Conservation (phyloP, 2,113 vertebrate species). For the Oophaga pumilio region DNA sequence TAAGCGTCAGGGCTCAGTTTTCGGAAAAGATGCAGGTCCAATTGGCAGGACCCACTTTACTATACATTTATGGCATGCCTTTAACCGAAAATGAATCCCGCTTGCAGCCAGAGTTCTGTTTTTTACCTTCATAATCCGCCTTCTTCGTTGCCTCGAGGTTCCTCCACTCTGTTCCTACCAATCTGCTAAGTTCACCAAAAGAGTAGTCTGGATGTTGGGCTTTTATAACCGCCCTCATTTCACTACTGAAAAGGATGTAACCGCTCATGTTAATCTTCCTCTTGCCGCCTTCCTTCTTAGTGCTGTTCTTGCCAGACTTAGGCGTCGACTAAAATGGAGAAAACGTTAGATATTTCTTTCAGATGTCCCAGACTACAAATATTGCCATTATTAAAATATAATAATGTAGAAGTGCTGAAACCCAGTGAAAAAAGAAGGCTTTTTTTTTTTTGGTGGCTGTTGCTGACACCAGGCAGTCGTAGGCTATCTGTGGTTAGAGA, state of each 20-base stretch:
- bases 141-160: constrained; percentile 94
- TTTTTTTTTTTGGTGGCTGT: constrained; percentile 5
- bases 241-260: constrained; percentile 98
- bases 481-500: constrained; percentile 49
- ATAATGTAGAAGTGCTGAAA: background rate
- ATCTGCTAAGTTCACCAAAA: constrained; percentile 95
- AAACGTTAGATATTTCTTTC: constrained; percentile 9
- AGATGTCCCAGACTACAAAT: no score
- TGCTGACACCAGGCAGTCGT: constrained; percentile 33
- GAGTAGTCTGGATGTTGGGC: constrained; percentile 97
- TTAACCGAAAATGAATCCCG: no score
- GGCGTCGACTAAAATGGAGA: constrained; percentile 84
- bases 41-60: no score
- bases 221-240: constrained; percentile 99
- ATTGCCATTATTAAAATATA: background rate
- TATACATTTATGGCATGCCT: no score
- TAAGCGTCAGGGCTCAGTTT: no score
- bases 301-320: constrained; percentile 91
- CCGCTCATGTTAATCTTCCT: constrained; percentile 99
- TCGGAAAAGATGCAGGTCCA: no score
- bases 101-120: background rate
- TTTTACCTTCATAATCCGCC: constrained; percentile 96
- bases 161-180: constrained; percentile 98
- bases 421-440: constrained; percentile 29
- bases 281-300: constrained; percentile 96